phyloP scores from a whole-genome alignment of 2,797 vertebrate genomes.

The Poeciliopsis gracilis region DNA sequence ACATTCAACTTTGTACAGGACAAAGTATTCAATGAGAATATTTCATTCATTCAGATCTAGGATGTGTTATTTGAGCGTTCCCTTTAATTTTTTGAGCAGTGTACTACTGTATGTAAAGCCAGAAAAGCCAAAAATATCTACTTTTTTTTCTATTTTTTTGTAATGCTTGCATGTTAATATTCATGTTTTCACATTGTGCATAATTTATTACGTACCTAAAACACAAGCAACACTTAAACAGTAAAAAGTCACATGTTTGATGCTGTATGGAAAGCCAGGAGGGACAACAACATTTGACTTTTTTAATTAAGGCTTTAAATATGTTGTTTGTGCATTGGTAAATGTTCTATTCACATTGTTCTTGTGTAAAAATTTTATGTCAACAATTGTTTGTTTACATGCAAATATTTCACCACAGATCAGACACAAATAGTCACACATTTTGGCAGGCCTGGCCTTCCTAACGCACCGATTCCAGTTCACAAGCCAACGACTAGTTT shows the following conservation, averaged over 20 bases:
- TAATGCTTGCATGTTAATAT: neutral
- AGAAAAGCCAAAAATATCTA: neutral
- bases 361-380: neutral
- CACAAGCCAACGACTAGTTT: constrained; percentile 36
- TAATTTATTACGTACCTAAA: neutral
- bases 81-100: no score
- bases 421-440: neutral
- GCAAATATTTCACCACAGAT: neutral
- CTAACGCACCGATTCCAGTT: constrained; percentile 33
- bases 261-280: neutral
- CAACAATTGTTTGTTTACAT: neutral
- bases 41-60: no score
- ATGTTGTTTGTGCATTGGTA: neutral
- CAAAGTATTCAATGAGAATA: no score
- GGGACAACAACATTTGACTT: neutral
- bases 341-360: neutral
- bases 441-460: neutral
- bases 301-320: neutral
- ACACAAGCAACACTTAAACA: neutral
- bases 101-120: neutral
- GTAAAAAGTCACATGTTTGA: neutral
- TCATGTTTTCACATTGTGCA: neutral
- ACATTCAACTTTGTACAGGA: no score
- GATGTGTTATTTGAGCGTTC: no score
- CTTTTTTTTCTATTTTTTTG: neutral